Percentiles rank a stretch among this genome's conserved stretches.
Evolutionary conservation across 2,888 invertebrate species (phyloP).

Genomic region (Acanthosepion pharaonis): DNA sequence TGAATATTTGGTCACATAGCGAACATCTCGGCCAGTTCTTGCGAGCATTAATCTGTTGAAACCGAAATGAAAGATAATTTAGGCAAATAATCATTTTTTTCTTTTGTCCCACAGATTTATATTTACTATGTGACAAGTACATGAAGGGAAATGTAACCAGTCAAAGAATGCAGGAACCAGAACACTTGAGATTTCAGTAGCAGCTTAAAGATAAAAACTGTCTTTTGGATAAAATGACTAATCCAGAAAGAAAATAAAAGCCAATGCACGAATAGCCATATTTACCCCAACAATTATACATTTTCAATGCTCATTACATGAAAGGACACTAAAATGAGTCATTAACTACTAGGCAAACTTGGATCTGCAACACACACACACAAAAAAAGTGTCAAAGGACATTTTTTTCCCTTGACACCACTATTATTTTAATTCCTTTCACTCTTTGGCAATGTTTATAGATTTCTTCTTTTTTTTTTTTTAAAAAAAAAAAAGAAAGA

Average conservation of each 20-base stretch:
- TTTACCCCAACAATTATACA: too few relatives aligned
- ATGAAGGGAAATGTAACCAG: not conserved
- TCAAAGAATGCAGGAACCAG: not conserved
- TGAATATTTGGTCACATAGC: constrained; percentile 56
- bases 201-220: not conserved
- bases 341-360: too few relatives aligned
- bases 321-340: too few relatives aligned
- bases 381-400: too few relatives aligned
- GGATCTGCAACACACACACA: too few relatives aligned
- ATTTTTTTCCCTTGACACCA: too few relatives aligned
- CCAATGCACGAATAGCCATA: not conserved
- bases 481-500: too few relatives aligned
- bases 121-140: not conserved
- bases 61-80: not conserved
- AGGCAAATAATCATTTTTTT: not conserved
- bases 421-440: too few relatives aligned
- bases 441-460: too few relatives aligned
- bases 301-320: too few relatives aligned
- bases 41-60: constrained; percentile 47
- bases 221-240: not conserved
- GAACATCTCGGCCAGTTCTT: constrained; percentile 56
- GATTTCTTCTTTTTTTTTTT: too few relatives aligned
- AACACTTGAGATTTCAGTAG: too few relatives aligned
- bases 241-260: not conserved
- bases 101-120: not conserved